Base-by-base conservation (phyloP, 2,797 vertebrate genomes). In the Anomalospiza imberbis region DNA sequence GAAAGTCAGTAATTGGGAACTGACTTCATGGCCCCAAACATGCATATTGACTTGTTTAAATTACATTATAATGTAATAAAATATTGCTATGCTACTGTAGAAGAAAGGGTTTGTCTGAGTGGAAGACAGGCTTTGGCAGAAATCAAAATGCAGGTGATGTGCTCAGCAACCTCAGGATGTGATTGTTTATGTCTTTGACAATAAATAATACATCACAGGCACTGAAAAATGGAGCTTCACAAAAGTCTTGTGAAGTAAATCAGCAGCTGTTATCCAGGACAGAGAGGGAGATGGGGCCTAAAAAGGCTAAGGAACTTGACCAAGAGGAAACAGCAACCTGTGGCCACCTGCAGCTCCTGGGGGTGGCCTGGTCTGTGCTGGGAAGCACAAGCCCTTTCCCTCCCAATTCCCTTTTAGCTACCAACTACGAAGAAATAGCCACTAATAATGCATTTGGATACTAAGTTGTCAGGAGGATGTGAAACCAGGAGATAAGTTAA, bases 121-220 rank as follows among this genome's bases (percentile, higher is more conserved):
- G 51, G 78, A 62, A 62, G 62, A 76, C 25, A 86, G 71, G 17
- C 55, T 93, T 86, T 79, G 93, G 88, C 77, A 96, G 92, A 91
- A 92, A 97, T 97, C 94, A 95, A 92, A 86, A 96, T 91, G 89
- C 94, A 93, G 89, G 80, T 87, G 91, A 94, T 87, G 91, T 65
- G 74, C 74, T 88, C 80, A 62, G 93, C 78, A 40, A 62, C 74
- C 89, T 89, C 77, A 45, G 61, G 76, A 91, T 67, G 91, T 2
- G 3, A 86, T 77, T 96, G 95, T 94, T 96, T 95, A 88, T 87
- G 85, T 61, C 88, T 94, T 63, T 82, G 89, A 73, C 74, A 79
- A 96, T 94, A 97, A 96, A 96, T 94, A 94, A 94, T 93, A 91
- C 60, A 91, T 91, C 80, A 57, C 42, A 71, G 32, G 80, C 85